Evolutionary conservation across 2,888 invertebrate genomes (phyloP).

Genomic region (Notodonta dromedarius): DNA sequence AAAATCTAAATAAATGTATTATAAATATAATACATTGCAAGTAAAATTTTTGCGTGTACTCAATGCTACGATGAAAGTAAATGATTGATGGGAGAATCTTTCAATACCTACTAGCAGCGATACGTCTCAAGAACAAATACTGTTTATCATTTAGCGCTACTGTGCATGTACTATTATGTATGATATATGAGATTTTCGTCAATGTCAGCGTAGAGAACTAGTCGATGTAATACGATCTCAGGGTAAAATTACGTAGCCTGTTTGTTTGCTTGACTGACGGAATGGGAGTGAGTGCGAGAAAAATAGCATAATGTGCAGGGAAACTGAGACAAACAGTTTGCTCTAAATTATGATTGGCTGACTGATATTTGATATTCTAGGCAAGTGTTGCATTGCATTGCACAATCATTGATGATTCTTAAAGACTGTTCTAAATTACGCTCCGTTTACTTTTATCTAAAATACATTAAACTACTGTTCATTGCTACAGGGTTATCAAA

Average conservation of each 20-base stretch:
- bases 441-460: not conserved
- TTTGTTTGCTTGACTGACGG: constrained; percentile 41
- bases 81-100: not conserved
- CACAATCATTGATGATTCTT: not conserved
- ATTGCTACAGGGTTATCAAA: not conserved
- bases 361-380: constrained; percentile 25
- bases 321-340: constrained; percentile 32
- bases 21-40: too few species aligned
- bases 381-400: constrained; percentile 9
- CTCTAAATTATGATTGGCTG: constrained; percentile 31
- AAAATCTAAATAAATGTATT: too few species aligned
- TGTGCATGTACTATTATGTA: constrained; percentile 23
- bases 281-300: constrained; percentile 17
- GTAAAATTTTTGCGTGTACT: too few species aligned
- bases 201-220: constrained; percentile 44
- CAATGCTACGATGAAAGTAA: too few species aligned
- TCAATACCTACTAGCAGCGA: not conserved
- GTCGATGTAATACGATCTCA: constrained; percentile 44
- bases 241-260: constrained; percentile 37
- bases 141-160: not conserved
- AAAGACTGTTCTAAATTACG: not conserved
- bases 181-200: constrained; percentile 56
- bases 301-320: constrained; percentile 7
- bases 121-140: not conserved
- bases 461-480: not conserved